phyloP scores from a whole-genome alignment of 2,797 vertebrate species.

The Characodon lateralis region DNA sequence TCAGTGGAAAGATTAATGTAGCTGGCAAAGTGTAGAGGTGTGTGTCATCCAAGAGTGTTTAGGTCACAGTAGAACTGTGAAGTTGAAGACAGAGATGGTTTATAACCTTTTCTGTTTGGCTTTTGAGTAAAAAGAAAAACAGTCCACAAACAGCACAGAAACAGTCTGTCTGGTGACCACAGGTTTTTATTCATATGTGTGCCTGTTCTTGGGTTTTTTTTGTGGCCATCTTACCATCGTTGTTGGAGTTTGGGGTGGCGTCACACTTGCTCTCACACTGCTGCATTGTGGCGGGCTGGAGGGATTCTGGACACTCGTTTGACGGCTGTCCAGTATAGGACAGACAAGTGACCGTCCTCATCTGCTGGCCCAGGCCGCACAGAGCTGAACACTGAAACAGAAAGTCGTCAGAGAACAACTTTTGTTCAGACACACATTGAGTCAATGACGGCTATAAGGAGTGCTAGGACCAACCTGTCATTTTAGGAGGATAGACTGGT shows the following conservation, averaged over 20 bases:
- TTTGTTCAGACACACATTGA: background rate
- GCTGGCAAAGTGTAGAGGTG: constrained; percentile 63
- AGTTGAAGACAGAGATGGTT: constrained; percentile 58
- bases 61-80: constrained; percentile 58
- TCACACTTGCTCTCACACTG: constrained; percentile 99
- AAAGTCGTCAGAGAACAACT: constrained; percentile 19
- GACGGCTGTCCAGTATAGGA: constrained; percentile 96
- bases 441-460: constrained; percentile 1
- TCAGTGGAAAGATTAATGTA: constrained; percentile 72
- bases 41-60: constrained; percentile 69
- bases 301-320: constrained; percentile 87
- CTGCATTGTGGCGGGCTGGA: constrained; percentile 91
- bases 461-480: constrained; percentile 20
- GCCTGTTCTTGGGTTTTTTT: background rate
- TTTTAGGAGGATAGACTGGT: too few species aligned
- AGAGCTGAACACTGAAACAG: constrained; percentile 92
- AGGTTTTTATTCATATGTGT: background rate
- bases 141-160: background rate
- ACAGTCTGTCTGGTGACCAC: background rate
- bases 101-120: constrained; percentile 36
- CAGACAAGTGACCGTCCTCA: constrained; percentile 93
- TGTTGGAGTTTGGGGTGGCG: constrained; percentile 88
- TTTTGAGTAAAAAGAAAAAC: constrained; percentile 26
- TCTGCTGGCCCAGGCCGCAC: constrained; percentile 96
- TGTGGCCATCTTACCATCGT: constrained; percentile 87